A percentile compares a stretch with the other conserved stretches of the same genome.
Conservation (phyloP, 1,140 invertebrate genomes). For the Zaprionus taronus region DNA sequence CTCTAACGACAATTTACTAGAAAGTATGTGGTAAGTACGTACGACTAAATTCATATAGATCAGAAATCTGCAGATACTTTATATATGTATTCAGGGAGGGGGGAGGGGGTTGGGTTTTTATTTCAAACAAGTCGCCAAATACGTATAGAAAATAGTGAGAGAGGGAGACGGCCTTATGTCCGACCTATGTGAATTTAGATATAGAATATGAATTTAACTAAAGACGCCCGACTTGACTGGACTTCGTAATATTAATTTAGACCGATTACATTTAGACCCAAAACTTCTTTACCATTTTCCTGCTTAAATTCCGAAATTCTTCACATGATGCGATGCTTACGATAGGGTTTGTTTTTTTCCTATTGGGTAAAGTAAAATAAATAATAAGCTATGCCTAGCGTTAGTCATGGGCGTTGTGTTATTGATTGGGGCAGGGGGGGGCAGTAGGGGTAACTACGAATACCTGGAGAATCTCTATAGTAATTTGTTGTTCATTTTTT, state of each 20-base stretch:
- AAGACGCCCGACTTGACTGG: slow-evolving; percentile 28
- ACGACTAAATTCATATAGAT: slow-evolving; percentile 47
- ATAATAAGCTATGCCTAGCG: slow-evolving; percentile 36
- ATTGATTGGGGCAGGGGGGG: background rate
- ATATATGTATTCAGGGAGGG: background rate
- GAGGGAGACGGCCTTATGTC: background rate
- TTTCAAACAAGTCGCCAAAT: slow-evolving; percentile 16
- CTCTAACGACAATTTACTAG: slow-evolving; percentile 52
- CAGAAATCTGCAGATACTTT: slow-evolving; percentile 21
- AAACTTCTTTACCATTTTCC: background rate
- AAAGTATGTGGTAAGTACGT: slow-evolving; percentile 43
- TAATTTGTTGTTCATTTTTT: slow-evolving; percentile 18
- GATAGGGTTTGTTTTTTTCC: slow-evolving; percentile 5
- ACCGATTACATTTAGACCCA: background rate
- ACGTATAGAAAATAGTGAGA: background rate
- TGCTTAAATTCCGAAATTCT: slow-evolving; percentile 4
- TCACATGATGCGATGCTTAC: slow-evolving; percentile 15
- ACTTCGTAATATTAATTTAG: slow-evolving; percentile 10
- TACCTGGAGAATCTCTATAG: slow-evolving; percentile 30
- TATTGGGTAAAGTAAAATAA: slow-evolving; percentile 37
- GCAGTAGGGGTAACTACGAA: slow-evolving; percentile 7
- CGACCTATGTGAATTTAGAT: slow-evolving; percentile 35
- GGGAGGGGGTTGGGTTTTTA: background rate
- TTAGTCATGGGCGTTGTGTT: slow-evolving; percentile 35
- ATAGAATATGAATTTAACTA: slow-evolving; percentile 42